These are phyloP conservation scores for Drosophila repleta DNA, from an alignment of 1,140 invertebrate genomes.

Conservation along the genomic window DNA sequence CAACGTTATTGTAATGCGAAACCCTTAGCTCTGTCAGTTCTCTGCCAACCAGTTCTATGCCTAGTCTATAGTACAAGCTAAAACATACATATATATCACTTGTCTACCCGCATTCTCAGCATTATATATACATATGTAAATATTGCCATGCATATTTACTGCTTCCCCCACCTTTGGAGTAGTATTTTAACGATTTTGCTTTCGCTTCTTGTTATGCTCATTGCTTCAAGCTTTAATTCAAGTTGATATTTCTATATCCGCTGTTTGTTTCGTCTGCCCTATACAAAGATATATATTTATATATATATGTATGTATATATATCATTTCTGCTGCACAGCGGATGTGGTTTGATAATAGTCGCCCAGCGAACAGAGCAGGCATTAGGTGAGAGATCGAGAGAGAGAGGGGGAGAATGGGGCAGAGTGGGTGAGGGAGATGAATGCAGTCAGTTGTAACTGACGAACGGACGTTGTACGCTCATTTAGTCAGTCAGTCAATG, in stretches of 20 bases:
- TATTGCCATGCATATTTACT: not conserved
- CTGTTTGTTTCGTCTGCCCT: constrained; percentile 35
- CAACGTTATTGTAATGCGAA: not conserved
- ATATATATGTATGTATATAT: not conserved
- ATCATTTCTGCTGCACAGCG: constrained; percentile 59
- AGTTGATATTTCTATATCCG: constrained; percentile 75
- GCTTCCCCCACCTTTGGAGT: not conserved
- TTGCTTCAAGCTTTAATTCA: constrained; percentile 69
- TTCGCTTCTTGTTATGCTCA: constrained; percentile 57
- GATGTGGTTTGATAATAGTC: constrained; percentile 78
- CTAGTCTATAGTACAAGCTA: not conserved
- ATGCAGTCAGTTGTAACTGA: constrained; percentile 78
- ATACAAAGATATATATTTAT: not conserved
- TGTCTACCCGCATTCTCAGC: not conserved
- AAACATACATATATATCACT: not conserved
- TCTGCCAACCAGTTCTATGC: not conserved
- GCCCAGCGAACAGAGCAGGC: constrained; percentile 24
- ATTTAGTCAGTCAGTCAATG: constrained; percentile 71
- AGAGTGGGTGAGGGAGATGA: constrained; percentile 37
- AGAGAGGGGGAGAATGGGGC: not conserved
- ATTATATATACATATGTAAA: not conserved
- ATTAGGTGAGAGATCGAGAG: constrained; percentile 5
- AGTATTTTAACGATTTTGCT: constrained; percentile 19
- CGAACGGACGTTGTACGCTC: constrained; percentile 41
- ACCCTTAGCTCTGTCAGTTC: not conserved